Base-by-base conservation (phyloP, 2,888 invertebrate genomes). In the Tromatobia lineatoria region DNA sequence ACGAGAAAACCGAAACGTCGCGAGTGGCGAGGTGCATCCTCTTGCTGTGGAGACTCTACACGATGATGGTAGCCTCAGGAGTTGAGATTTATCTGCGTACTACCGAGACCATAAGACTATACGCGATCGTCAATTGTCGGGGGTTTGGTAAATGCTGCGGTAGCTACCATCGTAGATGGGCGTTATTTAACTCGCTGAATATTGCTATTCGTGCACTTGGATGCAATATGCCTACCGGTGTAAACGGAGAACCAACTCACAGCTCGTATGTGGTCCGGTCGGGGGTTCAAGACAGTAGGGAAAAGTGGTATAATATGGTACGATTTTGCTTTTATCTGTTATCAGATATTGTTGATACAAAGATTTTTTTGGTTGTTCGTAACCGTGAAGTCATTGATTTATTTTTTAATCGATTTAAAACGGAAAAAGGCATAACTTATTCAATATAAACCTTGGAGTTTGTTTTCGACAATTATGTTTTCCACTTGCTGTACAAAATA, bases 101-200 rank as follows among this genome's bases (percentile, higher is more conserved):
- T 45, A 67, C 66, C 75, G 15, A 82, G 61, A n/a, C 66, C 64
- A 29, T 42, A 25, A 67, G 76, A 79, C 61, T 75, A 8, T 69
- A 42, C 75, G 71, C 71, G 75, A 76, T 79, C 83, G 71, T 66
- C 80, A 71, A 80, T 71, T 67, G 75, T 79, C 50, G 69, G 52
- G 71, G 61, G 52, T 82, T 75, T 79, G 38, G 61, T 59, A 83
- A 80, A 79, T 66, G 75, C 75, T 42, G 57, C 73, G 67, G 78
- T 79, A 82, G 82, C 61, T 61, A 38, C 11, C 11, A 29, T 59
- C 70, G 45, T 54, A 50, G 74, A 61, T 69, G 74, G 34, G 61
- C 47, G 45, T 82, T 78, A 73, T 59, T 59, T 76, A 71, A 50
- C 57, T 59, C 20, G 47, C 11, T 77, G 23, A 73, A 73, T 66